A percentile compares a stretch with the other conserved stretches of the same genome.
phyloP scores from a whole-genome alignment of 2,113 vertebrate genomes.

The Ascaphus truei region DNA sequence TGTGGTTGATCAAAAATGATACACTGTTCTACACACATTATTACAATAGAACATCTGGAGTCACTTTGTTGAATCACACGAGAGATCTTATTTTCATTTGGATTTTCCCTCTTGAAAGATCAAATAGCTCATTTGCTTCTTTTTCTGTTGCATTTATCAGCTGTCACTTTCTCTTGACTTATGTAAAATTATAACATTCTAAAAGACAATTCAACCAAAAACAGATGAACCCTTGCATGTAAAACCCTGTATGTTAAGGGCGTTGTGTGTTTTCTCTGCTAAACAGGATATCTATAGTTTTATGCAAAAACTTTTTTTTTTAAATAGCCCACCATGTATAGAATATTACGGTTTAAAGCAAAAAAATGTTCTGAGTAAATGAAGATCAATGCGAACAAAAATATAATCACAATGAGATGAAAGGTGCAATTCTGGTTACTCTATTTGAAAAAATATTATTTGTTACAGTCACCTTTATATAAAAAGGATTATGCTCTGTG shows the following conservation, averaged over 20 bases:
- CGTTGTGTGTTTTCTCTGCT: too few relatives aligned
- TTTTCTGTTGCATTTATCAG: constrained; percentile 12
- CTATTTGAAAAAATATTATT: too few relatives aligned
- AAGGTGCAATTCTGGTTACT: too few relatives aligned
- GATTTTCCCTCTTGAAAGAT: background rate
- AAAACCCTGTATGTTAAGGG: background rate
- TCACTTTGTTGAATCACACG: constrained; percentile 1
- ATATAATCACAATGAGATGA: too few relatives aligned
- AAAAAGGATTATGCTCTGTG: too few relatives aligned
- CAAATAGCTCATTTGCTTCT: background rate
- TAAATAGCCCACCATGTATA: too few relatives aligned
- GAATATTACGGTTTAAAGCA: too few relatives aligned
- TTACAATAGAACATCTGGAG: constrained; percentile 27
- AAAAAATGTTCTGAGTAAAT: too few relatives aligned
- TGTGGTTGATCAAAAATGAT: background rate
- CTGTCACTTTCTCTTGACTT: background rate
- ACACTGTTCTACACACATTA: background rate
- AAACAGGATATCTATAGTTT: too few relatives aligned
- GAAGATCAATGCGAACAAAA: too few relatives aligned
- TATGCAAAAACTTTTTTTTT: too few relatives aligned
- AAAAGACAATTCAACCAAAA: background rate
- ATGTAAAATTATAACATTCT: background rate
- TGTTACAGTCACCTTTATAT: too few relatives aligned
- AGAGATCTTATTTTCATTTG: constrained; percentile 15
- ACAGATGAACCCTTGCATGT: background rate